A percentile compares a stretch with the other conserved stretches of the same genome.
These are phyloP conservation scores for Drosophila melanogaster DNA, from an alignment of 1,140 invertebrate genomes.

Conservation along the genomic window DNA sequence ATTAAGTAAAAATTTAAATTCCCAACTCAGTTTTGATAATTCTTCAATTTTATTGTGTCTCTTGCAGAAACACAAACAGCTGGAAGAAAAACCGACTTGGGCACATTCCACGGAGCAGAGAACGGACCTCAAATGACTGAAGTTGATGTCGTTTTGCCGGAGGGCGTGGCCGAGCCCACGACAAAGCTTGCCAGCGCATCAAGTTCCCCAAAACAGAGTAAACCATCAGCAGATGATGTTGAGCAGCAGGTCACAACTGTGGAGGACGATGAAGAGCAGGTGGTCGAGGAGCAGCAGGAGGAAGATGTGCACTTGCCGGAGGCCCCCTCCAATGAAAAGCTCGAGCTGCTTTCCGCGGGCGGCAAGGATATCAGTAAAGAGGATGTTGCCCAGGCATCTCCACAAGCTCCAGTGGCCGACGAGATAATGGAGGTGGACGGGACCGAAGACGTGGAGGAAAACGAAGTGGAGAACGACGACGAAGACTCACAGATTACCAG, in stretches of 20 bases:
- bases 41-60: not conserved
- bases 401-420: constrained; percentile 38
- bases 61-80: constrained; percentile 39
- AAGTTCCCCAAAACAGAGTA: constrained; percentile 28
- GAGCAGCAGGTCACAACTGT: not conserved
- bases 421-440: constrained; percentile 62
- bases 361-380: constrained; percentile 21
- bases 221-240: constrained; percentile 13
- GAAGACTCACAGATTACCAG: constrained; percentile 76
- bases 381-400: constrained; percentile 39
- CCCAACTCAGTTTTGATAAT: not conserved
- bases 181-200: constrained; percentile 68
- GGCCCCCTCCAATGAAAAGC: not conserved
- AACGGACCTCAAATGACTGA: constrained; percentile 79
- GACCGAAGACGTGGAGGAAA: constrained; percentile 6
- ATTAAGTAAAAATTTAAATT: no score
- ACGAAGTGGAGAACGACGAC: constrained; percentile 38
- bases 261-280: constrained; percentile 16
- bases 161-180: constrained; percentile 76
- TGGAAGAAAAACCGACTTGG: constrained; percentile 45
- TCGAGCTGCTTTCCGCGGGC: constrained; percentile 7
- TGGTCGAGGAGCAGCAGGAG: constrained; percentile 4
- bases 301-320: not conserved
- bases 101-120: constrained; percentile 66
- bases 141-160: constrained; percentile 83